Evolutionary conservation across 2,888 invertebrate species (phyloP), one percentile per base, ranked within the genome.

Genomic region (Micoletzkya japonica): DNA sequence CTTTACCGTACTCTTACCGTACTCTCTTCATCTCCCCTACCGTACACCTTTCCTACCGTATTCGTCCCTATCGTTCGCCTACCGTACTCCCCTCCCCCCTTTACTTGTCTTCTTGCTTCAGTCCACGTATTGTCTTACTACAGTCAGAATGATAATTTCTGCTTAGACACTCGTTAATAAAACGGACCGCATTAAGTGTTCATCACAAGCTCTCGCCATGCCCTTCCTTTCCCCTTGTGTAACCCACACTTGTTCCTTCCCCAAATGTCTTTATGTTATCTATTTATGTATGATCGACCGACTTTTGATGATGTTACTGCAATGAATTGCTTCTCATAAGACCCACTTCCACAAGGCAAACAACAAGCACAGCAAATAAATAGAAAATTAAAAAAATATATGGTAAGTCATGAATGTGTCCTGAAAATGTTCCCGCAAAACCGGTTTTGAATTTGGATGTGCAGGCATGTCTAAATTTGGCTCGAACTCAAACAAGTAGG

Each of bases 271-370:
- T 61, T 61, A 49, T 36, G 64, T 64, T 64, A 64, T 52, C 50
- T 64, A 64, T 64, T 64, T 64, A 64, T 64, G 52, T 64, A 64
- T 64, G 64, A 52, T 28, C 64, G 50, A 64, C 64, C 32, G 64
- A 52, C 64, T 64, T 57, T 57, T 64, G 52, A 30, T n/a, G n/a
- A 52, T 50, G 50, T 64, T 64, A 52, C 52, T 64, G 52, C 7
- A 64, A 64, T 34, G 50, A 50, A 61, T 52, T 52, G 64, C 64
- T 64, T 64, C 64, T 34, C 52, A 34, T 28, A 52, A 17, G 26
- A 49, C 14, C 34, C 52, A 52, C 24, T 17, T 44, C 10, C 44
- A 44, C n/a, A n/a, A n/a, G n/a, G n/a, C n/a, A n/a, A n/a, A n/a
- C n/a, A n/a, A n/a, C n/a, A n/a, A n/a, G n/a, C 24, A 59, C n/a